Base-by-base conservation (phyloP, 2,113 vertebrate species). In the Kryptolebias marmoratus region DNA sequence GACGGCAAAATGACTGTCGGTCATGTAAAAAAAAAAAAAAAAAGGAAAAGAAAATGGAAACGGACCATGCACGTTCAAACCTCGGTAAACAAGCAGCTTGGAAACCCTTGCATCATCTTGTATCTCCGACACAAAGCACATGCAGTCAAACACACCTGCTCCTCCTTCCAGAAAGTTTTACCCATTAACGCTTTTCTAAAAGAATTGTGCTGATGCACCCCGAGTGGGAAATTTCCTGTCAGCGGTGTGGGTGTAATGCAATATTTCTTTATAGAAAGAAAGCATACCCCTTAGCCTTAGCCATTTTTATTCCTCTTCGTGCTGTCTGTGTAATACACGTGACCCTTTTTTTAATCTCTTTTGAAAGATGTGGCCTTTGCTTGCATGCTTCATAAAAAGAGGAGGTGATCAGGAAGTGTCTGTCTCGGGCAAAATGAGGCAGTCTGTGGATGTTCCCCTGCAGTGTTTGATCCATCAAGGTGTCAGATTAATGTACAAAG, bases 401-500 rank as follows among this genome's bases (percentile, higher is more conserved):
- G 62, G 28, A 73, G 66, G 77, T 53, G 59, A 89, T 85, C 67
- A 49, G 80, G 74, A 75, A 79, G 66, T 73, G 79, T 75, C 75
- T 74, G 56, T 80, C 71, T 70, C 28, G 44, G 18, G 78, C 62
- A 82, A 68, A 76, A 67, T 52, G 63, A 82, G 76, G 65, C 60
- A 31, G 60, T 65, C 73, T 74, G 76, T 68, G 77, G 55, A 62
- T 64, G 80, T 87, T 79, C 81, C 45, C 64, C 65, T 55, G 42
- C 80, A 30, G 65, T 58, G 79, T 86, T 82, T 89, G 80, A 87
- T 90, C 87, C 79, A 83, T 89, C 82, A 85, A 71, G 61, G 71
- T 88, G 88, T 89, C 80, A 78, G 74, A 86, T 84, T 79, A 85
- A 83, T 84, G 79, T 80, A 77, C 73, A 83, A 64, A 79, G 80